phyloP scores from a whole-genome alignment of 2,113 vertebrate species.

The Terrapene triunguis region DNA sequence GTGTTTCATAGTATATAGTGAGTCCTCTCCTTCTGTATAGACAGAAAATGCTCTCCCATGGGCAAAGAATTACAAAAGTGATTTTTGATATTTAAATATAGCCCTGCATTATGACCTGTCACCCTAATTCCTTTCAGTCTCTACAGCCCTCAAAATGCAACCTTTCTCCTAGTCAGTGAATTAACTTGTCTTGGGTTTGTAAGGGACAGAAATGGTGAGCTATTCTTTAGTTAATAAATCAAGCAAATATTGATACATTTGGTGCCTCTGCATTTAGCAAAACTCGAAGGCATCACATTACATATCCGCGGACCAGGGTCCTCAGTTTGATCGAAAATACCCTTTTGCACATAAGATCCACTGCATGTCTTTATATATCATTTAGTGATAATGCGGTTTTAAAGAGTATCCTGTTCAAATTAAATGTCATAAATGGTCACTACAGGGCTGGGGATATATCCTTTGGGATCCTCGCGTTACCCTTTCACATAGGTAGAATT shows the following conservation, averaged over 20 bases:
- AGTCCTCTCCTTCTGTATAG: not conserved
- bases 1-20: not conserved
- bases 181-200: not conserved
- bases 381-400: not conserved
- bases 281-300: not conserved
- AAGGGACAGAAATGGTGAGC: not conserved
- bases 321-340: not conserved
- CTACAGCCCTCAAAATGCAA: not conserved
- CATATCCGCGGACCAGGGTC: not conserved
- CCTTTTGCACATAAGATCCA: not conserved
- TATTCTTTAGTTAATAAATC: not conserved
- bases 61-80: constrained; percentile 13
- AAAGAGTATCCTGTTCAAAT: not conserved
- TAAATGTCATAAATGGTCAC: not conserved
- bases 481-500: not conserved
- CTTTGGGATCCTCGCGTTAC: not conserved
- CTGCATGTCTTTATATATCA: not conserved
- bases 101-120: not conserved
- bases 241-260: not conserved
- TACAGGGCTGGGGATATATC: too few species aligned
- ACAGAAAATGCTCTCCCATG: not conserved
- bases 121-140: not conserved
- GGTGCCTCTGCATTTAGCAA: not conserved
- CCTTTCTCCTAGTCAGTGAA: not conserved
- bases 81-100: not conserved